These are phyloP conservation scores for Lordiphosa collinella DNA, from an alignment of 1,140 invertebrate genomes.

Conservation along the genomic window DNA sequence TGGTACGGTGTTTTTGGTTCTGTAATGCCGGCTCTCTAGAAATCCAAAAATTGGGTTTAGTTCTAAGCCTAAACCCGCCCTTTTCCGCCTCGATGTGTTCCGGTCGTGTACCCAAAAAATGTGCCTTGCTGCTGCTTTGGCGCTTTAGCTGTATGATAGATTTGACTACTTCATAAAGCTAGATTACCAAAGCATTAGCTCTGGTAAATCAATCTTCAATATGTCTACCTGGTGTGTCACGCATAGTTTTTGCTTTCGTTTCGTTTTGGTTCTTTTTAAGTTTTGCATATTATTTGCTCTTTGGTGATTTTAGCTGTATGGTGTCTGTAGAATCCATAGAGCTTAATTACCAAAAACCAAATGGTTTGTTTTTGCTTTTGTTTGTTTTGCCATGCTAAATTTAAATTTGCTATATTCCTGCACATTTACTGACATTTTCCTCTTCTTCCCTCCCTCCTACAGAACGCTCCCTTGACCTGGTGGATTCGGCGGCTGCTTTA, in stretches of 20 bases:
- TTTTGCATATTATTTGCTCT: constrained; percentile 79
- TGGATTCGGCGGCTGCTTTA: constrained; percentile 69
- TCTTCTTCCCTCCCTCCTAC: background rate
- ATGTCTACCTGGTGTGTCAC: background rate
- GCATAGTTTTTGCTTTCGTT: constrained; percentile 6
- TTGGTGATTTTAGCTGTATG: constrained; percentile 80
- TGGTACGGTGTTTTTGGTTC: too few species aligned
- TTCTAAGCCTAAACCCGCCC: too few species aligned
- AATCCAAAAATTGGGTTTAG: too few species aligned
- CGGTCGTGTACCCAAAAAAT: too few species aligned
- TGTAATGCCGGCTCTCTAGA: too few species aligned
- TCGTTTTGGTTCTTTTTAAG: constrained; percentile 35
- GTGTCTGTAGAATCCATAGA: constrained; percentile 70
- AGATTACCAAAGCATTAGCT: constrained; percentile 94
- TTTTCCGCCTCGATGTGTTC: too few species aligned
- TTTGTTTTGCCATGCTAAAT: constrained; percentile 17
- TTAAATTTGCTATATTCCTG: background rate
- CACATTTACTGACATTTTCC: background rate
- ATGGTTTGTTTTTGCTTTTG: constrained; percentile 69
- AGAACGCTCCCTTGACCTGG: constrained; percentile 75
- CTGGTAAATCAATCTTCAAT: constrained; percentile 24
- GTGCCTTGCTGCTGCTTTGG: constrained; percentile 87
- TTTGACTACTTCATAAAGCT: constrained; percentile 90
- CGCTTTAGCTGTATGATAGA: constrained; percentile 96
- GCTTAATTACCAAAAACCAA: constrained; percentile 80